phyloP scores from a whole-genome alignment of 2,888 invertebrate species.

The Pachydiplax longipennis region DNA sequence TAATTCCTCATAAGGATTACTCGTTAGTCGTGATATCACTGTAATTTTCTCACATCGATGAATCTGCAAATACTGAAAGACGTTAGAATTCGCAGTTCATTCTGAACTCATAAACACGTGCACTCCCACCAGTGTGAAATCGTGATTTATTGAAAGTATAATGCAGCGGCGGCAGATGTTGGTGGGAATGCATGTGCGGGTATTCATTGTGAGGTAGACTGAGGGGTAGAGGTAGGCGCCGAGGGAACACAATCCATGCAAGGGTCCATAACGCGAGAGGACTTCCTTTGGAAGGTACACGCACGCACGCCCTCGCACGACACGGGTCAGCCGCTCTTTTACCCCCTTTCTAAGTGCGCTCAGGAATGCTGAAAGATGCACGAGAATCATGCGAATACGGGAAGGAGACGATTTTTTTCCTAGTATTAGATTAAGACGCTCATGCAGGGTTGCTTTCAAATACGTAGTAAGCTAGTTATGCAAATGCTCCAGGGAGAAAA shows the following conservation, averaged over 20 bases:
- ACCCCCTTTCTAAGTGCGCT: background rate
- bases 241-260: background rate
- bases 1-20: too few relatives aligned
- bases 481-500: too few relatives aligned
- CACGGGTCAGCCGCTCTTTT: background rate
- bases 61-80: too few relatives aligned
- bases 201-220: background rate
- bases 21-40: too few relatives aligned
- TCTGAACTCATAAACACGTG: background rate
- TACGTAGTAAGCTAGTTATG: too few relatives aligned
- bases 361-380: too few relatives aligned
- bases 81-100: background rate
- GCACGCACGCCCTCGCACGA: background rate
- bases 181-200: background rate
- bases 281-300: background rate
- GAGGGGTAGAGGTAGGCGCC: background rate
- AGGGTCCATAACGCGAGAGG: background rate
- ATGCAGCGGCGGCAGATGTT: background rate
- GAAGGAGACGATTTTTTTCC: too few relatives aligned
- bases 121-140: background rate
- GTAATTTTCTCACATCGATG: too few relatives aligned
- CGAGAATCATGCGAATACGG: too few relatives aligned
- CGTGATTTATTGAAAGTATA: too few relatives aligned
- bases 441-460: too few relatives aligned
- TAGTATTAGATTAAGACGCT: too few relatives aligned